These are phyloP conservation scores for Hylia prasina DNA, from an alignment of 2,113 vertebrate genomes.

Conservation along the genomic window DNA sequence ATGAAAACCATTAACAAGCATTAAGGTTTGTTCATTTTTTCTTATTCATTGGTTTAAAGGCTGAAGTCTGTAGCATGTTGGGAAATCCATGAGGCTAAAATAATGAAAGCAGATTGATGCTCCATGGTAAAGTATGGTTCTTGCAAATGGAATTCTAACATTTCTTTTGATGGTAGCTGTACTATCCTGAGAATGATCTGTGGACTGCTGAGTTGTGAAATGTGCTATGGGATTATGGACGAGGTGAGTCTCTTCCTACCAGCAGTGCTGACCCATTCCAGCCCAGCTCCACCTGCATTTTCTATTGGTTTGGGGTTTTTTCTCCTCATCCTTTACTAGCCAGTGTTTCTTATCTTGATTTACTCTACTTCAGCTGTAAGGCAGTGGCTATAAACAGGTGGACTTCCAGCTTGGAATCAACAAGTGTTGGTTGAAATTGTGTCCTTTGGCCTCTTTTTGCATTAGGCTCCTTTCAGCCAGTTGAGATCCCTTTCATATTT, in stretches of 20 bases:
- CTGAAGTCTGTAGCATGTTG: background rate
- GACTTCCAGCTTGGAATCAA: background rate
- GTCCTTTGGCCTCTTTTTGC: background rate
- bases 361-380: background rate
- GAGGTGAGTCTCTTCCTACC: background rate
- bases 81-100: background rate
- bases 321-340: background rate
- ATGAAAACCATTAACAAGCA: slow-evolving; percentile 1
- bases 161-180: background rate
- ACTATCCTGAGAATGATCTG: background rate
- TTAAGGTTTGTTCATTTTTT: background rate
- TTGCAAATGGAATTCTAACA: slow-evolving; percentile 12
- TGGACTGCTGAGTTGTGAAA: slow-evolving; percentile 40
- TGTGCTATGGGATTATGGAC: background rate
- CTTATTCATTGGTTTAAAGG: background rate
- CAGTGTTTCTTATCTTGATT: background rate
- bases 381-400: background rate
- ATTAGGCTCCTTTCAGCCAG: background rate
- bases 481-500: background rate
- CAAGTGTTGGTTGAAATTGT: background rate
- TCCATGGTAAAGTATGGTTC: background rate
- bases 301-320: background rate
- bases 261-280: background rate
- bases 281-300: background rate
- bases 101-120: slow-evolving; percentile 1